phyloP scores from a whole-genome alignment of 2,113 vertebrate species.

The Vulpes lagopus region DNA sequence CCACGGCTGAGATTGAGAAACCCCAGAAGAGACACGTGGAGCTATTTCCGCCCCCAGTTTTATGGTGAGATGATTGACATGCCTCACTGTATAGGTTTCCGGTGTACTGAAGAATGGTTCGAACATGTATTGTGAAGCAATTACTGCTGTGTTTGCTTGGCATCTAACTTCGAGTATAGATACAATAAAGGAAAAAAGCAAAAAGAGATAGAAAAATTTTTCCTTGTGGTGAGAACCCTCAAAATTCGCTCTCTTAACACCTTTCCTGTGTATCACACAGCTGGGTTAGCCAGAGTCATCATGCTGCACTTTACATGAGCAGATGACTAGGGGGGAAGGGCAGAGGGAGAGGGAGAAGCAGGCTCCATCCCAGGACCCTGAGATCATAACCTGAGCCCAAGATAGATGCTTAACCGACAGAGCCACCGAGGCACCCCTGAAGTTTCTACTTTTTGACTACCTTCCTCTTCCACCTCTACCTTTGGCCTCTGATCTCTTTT shows the following conservation, averaged over 20 bases:
- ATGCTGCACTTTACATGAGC: background rate
- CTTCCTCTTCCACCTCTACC: background rate
- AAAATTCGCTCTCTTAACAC: background rate
- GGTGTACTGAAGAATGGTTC: background rate
- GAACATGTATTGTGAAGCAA: background rate
- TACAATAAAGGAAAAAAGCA: background rate
- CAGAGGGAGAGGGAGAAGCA: too few species aligned
- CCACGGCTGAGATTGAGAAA: background rate
- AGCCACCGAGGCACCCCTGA: background rate
- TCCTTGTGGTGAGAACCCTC: background rate
- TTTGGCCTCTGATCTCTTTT: background rate
- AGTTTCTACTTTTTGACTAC: background rate
- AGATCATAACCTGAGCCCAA: too few species aligned
- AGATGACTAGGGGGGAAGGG: too few species aligned
- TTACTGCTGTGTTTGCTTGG: background rate
- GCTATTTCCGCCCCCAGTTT: background rate
- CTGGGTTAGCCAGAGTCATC: background rate
- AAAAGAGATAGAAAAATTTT: background rate
- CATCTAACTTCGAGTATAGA: background rate
- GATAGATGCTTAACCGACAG: too few species aligned
- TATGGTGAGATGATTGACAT: background rate
- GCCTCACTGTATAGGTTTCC: background rate
- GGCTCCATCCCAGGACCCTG: too few species aligned
- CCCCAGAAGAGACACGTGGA: background rate
- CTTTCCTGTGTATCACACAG: background rate